A percentile compares a stretch with the other conserved stretches of the same genome.
These are phyloP conservation scores for Myxocyprinus asiaticus DNA, from an alignment of 2,113 vertebrate genomes.

Conservation along the genomic window DNA sequence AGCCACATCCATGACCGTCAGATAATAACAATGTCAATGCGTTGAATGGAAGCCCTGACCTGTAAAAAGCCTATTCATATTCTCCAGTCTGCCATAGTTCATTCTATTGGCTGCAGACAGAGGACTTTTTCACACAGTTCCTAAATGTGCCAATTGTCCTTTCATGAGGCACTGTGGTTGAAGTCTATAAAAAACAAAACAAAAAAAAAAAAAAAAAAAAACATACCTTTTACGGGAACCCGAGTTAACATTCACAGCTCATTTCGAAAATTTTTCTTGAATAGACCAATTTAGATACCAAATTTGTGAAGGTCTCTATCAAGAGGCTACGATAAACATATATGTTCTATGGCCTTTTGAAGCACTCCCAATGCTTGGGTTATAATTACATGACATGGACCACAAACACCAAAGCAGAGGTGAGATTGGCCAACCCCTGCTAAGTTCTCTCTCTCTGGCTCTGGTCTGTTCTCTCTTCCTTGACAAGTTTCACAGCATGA, in stretches of 20 bases:
- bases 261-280: conserved; percentile 59
- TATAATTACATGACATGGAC: conserved; percentile 71
- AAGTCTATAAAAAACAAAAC: conserved; percentile 74
- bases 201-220: too few relatives aligned
- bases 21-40: conserved; percentile 92
- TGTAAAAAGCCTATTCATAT: conserved; percentile 95
- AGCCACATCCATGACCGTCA: conserved; percentile 91
- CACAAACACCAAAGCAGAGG: conserved; percentile 62
- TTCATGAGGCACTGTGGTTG: conserved; percentile 76
- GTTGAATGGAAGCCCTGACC: conserved; percentile 95
- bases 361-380: conserved; percentile 59
- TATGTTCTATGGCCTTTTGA: conserved; percentile 49
- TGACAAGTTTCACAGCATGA: conserved; percentile 42
- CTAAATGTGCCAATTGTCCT: conserved; percentile 87
- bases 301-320: conserved; percentile 37
- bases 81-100: conserved; percentile 85
- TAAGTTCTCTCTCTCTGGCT: conserved; percentile 7
- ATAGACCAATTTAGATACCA: conserved; percentile 53
- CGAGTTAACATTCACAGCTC: conserved; percentile 64
- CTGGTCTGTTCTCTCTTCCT: conserved; percentile 31
- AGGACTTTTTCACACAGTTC: conserved; percentile 90
- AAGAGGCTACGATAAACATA: conserved; percentile 56
- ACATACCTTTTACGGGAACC: conserved; percentile 62
- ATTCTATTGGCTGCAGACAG: conserved; percentile 89
- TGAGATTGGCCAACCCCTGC: conserved; percentile 47